Evolutionary conservation across 1,140 invertebrate species (phyloP), one percentile per base, ranked within the genome.

Genomic region (Odontomachus brunneus): DNA sequence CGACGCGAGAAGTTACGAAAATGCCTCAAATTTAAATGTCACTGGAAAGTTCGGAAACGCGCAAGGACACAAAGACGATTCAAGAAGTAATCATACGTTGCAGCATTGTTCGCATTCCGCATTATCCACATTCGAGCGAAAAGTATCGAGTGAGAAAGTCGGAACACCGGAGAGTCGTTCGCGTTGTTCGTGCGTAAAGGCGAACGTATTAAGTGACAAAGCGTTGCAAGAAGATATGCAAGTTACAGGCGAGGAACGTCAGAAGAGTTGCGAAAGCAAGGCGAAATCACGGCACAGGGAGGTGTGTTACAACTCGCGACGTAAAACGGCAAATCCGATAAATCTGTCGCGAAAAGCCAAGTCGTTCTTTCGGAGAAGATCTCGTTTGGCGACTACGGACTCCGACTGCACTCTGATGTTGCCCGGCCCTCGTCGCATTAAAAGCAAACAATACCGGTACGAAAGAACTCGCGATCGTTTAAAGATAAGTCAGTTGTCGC

Each of bases 351-450:
- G 84, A 22, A 90, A 83, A 26, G 81, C 66, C 19, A 87, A 48
- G 24, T 87, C 80, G 5, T 89, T 82, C 38, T 67, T 89, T 59
- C 83, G 88, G n/a, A 88, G 78, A 17, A 89, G 87, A 62, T 85
- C 88, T 55, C 88, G 71, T 48, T 78, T 78, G 11, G 76, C 83
- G 12, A 51, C 80, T 2, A 24, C 73, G 22, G 80, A 90, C 63
- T 89, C 87, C 29, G 81, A 88, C 24, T 88, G 73, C 38, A 88
- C 82, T 51, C 71, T 82, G 24, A n/a, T 82, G 9, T 59, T 84
- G 67, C 85, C 88, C 15, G 65, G 80, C 26, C 69, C 57, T 59
- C 80, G 84, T 24, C 44, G 60, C 33, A 69, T 26, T 22, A 89
- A 75, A 57, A 33, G 69, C 38, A 89, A 89, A 78, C 57, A 57